Evolutionary conservation across 2,113 vertebrate genomes (phyloP).

Genomic region (Speoplatyrhinus poulsoni): DNA sequence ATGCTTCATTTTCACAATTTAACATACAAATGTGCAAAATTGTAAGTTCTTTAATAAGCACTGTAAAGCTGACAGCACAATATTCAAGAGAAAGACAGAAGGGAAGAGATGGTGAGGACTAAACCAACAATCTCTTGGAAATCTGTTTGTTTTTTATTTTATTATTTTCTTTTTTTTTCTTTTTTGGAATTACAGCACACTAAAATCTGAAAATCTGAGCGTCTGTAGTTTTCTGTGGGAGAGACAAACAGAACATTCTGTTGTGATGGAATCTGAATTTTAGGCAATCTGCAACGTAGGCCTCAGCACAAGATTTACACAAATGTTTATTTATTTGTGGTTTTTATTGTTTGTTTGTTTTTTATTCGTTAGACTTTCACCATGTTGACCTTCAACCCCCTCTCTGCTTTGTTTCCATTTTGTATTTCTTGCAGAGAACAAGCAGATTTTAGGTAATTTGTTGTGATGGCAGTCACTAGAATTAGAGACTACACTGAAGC

Average conservation of each 20-base stretch:
- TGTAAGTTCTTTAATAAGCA: conserved; percentile 60
- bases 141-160: conserved; percentile 27
- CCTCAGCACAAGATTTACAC: conserved; percentile 38
- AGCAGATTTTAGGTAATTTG: conserved; percentile 52
- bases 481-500: conserved; percentile 12
- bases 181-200: conserved; percentile 54
- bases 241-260: conserved; percentile 40
- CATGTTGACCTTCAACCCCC: conserved; percentile 36
- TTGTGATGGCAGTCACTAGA: conserved; percentile 30
- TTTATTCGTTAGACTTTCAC: conserved; percentile 29
- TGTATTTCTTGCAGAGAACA: conserved; percentile 37
- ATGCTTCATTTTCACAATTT: conserved; percentile 64
- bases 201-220: conserved; percentile 32
- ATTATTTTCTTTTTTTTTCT: neutral
- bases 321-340: conserved; percentile 58
- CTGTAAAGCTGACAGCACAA: conserved; percentile 58
- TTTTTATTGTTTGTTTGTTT: conserved; percentile 14
- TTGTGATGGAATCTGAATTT: conserved; percentile 53
- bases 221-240: conserved; percentile 19
- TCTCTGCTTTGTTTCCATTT: conserved; percentile 33
- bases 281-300: conserved; percentile 28
- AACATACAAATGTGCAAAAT: conserved; percentile 59
- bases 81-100: conserved; percentile 51
- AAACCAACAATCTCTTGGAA: conserved; percentile 37
- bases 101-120: conserved; percentile 31